Percentiles rank a stretch among this genome's conserved stretches.
Conservation (phyloP, 2,888 invertebrate species). For the Diarsia rubi region DNA sequence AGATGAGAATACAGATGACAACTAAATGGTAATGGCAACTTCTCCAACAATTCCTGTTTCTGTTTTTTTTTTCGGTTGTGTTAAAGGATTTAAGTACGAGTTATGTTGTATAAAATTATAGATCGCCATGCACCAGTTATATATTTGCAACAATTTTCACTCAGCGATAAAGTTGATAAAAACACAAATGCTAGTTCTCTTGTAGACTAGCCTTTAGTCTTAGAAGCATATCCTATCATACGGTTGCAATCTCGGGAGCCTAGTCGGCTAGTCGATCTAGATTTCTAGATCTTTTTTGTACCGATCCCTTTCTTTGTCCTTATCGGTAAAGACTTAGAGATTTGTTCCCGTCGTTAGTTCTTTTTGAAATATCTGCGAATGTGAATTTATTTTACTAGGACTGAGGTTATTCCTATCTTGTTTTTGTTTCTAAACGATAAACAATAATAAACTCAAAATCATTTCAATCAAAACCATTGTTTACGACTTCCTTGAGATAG, state of each 20-base stretch:
- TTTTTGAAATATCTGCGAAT: constrained; percentile 27
- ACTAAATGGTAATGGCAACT: background rate
- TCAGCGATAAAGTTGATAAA: background rate
- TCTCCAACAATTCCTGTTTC: background rate
- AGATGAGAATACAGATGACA: background rate
- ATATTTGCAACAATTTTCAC: background rate
- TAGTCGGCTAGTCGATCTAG: constrained; percentile 41
- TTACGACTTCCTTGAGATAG: background rate
- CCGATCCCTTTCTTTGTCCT: constrained; percentile 49
- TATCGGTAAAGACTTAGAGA: constrained; percentile 30
- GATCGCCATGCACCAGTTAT: background rate
- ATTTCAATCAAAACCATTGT: background rate
- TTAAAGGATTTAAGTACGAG: background rate
- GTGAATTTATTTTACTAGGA: background rate
- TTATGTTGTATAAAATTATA: background rate
- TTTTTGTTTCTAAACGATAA: background rate
- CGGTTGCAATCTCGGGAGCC: constrained; percentile 48
- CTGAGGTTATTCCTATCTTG: constrained; percentile 28
- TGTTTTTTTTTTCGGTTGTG: background rate
- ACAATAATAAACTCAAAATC: background rate
- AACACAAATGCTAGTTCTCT: background rate
- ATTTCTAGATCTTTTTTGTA: constrained; percentile 49
- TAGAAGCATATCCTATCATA: constrained; percentile 59
- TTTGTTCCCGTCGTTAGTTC: constrained; percentile 30
- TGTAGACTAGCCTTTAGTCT: constrained; percentile 46